Evolutionary conservation across 2,797 vertebrate species (phyloP).

Genomic region (Ceryle rudis): DNA sequence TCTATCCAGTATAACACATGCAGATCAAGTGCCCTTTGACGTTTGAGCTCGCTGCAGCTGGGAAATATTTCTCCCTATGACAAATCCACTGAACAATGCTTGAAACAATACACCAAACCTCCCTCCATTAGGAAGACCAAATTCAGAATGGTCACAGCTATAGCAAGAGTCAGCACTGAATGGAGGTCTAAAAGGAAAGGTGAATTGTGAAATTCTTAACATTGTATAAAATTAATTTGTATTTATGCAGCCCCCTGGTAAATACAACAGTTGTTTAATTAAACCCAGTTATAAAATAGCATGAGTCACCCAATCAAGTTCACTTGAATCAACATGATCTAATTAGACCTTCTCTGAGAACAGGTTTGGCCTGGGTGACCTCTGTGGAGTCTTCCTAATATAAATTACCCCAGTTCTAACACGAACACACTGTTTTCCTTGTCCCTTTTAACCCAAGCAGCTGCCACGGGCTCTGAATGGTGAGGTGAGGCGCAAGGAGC

Average conservation of each 20-base stretch:
- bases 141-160: not conserved
- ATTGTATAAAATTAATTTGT: not conserved
- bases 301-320: not conserved
- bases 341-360: not conserved
- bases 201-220: not conserved
- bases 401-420: not conserved
- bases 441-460: not conserved
- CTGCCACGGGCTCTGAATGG: fast-evolving
- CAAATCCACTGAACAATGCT: not conserved
- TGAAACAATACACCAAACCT: not conserved
- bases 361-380: not conserved
- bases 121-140: not conserved
- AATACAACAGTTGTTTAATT: not conserved
- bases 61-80: not conserved
- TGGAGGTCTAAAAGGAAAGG: not conserved
- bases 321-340: not conserved
- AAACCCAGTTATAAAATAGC: not conserved
- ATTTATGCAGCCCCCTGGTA: not conserved
- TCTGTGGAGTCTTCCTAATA: not conserved
- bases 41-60: not conserved
- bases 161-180: not conserved
- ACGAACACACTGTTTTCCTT: not conserved
- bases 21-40: not conserved
- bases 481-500: not conserved
- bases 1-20: not conserved